Evolutionary conservation across 2,113 vertebrate genomes (phyloP).

Genomic region (Solea senegalensis): DNA sequence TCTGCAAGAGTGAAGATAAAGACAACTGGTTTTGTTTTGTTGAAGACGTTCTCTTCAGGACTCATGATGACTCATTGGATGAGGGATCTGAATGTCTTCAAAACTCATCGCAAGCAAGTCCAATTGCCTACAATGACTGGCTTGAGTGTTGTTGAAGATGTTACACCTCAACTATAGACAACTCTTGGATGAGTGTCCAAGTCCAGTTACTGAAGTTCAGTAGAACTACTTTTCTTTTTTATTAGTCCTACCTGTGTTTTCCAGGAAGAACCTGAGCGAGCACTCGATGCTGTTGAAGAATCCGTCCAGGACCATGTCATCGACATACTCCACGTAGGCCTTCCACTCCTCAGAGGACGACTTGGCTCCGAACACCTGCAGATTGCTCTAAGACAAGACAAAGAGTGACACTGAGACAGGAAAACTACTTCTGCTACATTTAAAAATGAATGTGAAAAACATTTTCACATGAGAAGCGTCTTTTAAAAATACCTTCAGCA

Average conservation of each 20-base stretch:
- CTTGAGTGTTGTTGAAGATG: too few relatives aligned
- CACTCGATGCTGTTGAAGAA: constrained; percentile 88
- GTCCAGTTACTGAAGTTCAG: not conserved
- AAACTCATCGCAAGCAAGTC: too few relatives aligned
- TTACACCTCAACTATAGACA: too few relatives aligned
- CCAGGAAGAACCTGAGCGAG: constrained; percentile 90
- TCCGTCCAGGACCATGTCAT: constrained; percentile 90
- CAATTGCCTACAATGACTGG: too few relatives aligned
- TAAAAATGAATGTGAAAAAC: not conserved
- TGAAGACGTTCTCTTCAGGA: too few relatives aligned
- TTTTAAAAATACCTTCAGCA: constrained; percentile 83
- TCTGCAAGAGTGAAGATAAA: too few relatives aligned
- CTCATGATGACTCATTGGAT: too few relatives aligned
- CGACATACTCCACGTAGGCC: constrained; percentile 88
- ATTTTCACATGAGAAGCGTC: not conserved
- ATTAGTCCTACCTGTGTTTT: constrained; percentile 84
- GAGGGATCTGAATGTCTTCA: too few relatives aligned
- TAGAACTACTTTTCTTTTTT: not conserved
- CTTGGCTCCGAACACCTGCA: constrained; percentile 84
- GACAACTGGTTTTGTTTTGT: too few relatives aligned
- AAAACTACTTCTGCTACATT: not conserved
- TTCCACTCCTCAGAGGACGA: constrained; percentile 84
- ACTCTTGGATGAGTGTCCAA: not conserved
- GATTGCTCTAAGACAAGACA: constrained; percentile 83
- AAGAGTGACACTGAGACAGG: not conserved